Conservation (phyloP, 2,888 invertebrate genomes). For the Folsomia manolachei region DNA sequence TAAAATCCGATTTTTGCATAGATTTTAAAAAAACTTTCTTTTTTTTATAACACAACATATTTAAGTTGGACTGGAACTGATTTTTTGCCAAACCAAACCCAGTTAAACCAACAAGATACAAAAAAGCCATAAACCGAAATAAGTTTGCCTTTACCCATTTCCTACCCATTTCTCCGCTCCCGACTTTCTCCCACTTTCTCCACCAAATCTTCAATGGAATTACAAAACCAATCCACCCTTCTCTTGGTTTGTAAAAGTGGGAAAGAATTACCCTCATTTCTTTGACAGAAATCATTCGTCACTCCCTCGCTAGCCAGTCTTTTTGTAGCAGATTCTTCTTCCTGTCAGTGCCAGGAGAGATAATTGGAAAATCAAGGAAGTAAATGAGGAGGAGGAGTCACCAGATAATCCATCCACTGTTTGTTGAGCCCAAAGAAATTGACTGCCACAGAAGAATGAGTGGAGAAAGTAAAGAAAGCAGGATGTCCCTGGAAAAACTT, state of each 20-base stretch:
- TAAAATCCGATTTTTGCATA: no score
- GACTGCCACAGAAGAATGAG: background rate
- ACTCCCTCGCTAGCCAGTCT: background rate
- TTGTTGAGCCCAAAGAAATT: background rate
- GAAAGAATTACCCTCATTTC: background rate
- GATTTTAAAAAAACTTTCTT: no score
- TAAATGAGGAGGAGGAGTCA: constrained; percentile 21
- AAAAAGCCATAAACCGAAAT: constrained; percentile 4
- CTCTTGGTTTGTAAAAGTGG: background rate
- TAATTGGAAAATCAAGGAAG: constrained; percentile 24
- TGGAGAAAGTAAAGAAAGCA: background rate
- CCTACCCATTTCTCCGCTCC: background rate
- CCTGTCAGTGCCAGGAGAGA: constrained; percentile 22
- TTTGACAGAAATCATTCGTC: constrained; percentile 11
- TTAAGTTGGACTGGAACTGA: no score
- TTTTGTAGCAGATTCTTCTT: constrained; percentile 18
- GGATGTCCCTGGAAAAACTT: no score
- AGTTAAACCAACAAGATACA: no score
- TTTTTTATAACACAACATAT: no score
- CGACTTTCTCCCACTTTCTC: no score
- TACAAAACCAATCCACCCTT: background rate
- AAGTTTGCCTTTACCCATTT: constrained; percentile 10
- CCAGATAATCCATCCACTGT: background rate
- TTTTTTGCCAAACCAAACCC: no score
- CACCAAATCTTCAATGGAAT: no score